These are phyloP conservation scores for Rhagoletis pomonella DNA, from an alignment of 1,140 invertebrate species.

Conservation along the genomic window DNA sequence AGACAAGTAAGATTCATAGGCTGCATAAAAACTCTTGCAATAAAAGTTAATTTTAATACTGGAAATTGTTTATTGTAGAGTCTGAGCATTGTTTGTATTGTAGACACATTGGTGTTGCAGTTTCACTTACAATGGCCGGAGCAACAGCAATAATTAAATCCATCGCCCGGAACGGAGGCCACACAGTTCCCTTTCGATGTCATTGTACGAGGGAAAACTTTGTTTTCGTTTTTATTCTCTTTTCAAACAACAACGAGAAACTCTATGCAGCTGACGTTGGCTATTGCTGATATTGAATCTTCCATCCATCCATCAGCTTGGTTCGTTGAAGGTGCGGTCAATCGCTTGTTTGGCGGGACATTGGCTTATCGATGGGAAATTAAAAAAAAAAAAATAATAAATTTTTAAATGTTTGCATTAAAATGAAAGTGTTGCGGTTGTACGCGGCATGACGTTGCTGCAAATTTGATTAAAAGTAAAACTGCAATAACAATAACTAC, in stretches of 20 bases:
- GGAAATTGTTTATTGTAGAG: background rate
- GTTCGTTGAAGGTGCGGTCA: slow-evolving; percentile 30
- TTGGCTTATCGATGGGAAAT: background rate
- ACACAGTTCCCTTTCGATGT: background rate
- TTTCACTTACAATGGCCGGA: background rate
- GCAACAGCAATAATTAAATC: slow-evolving; percentile 2
- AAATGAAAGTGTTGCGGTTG: no score
- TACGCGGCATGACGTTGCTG: no score
- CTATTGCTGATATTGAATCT: slow-evolving; percentile 20
- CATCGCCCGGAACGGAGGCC: background rate
- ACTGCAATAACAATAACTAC: no score
- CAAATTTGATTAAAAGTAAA: no score
- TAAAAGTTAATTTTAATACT: slow-evolving; percentile 1
- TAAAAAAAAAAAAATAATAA: no score
- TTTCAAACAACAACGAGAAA: background rate
- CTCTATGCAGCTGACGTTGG: background rate
- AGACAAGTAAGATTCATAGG: background rate
- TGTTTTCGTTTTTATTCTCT: background rate
- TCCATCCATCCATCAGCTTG: slow-evolving; percentile 2
- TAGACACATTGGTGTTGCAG: background rate
- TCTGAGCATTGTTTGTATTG: background rate
- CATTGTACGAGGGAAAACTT: background rate
- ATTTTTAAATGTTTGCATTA: no score
- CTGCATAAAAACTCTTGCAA: background rate
- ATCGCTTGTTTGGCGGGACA: background rate